Evolutionary conservation across 2,888 invertebrate species (phyloP).

Genomic region (Athalia rosae): DNA sequence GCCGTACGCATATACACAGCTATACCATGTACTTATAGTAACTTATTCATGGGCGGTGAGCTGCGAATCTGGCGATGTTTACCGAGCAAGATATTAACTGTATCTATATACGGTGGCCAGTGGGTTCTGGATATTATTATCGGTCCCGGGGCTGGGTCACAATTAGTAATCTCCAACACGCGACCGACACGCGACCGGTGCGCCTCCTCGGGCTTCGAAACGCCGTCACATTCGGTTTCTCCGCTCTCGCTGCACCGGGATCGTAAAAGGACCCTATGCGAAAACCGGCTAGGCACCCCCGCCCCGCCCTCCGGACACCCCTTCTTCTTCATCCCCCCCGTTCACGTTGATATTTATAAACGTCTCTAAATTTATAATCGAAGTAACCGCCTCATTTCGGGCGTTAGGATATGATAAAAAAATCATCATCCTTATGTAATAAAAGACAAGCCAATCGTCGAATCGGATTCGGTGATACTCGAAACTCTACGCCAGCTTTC

Average conservation of each 20-base stretch:
- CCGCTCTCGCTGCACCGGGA: too few relatives aligned
- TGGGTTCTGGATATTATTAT: constrained; percentile 67
- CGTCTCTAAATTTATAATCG: constrained; percentile 55
- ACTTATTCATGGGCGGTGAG: constrained; percentile 57
- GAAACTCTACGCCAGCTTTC: too few relatives aligned
- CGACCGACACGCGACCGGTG: constrained; percentile 63
- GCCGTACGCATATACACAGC: too few relatives aligned
- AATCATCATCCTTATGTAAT: not conserved
- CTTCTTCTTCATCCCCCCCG: constrained; percentile 26
- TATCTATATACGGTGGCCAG: constrained; percentile 62
- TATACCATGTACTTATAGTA: constrained; percentile 4
- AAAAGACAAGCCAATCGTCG: too few relatives aligned
- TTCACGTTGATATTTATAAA: constrained; percentile 50
- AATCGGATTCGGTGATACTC: too few relatives aligned
- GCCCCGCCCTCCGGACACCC: not conserved
- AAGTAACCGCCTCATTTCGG: constrained; percentile 50
- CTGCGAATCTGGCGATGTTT: constrained; percentile 65
- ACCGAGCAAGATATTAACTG: constrained; percentile 69
- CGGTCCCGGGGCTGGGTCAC: constrained; percentile 67
- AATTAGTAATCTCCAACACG: constrained; percentile 71
- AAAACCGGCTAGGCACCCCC: constrained; percentile 50
- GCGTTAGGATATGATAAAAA: not conserved
- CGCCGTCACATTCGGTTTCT: too few relatives aligned
- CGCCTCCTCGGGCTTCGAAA: constrained; percentile 21
- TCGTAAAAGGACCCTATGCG: too few relatives aligned